phyloP scores from a whole-genome alignment of 2,888 invertebrate genomes.

The Danaus chrysippus region DNA sequence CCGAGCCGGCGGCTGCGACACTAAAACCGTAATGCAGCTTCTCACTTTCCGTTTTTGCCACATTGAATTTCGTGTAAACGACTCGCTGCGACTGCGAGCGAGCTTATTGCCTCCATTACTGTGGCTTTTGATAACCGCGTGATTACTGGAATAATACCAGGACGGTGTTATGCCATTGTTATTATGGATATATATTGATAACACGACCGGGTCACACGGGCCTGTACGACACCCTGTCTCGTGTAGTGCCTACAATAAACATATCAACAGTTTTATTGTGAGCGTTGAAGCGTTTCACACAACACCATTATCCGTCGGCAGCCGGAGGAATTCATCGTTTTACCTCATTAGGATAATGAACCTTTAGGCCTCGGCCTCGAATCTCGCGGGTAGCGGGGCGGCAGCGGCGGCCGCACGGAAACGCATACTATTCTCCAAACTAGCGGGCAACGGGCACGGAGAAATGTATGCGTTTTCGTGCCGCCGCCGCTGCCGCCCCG shows the following conservation, averaged over 20 bases:
- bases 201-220: neutral
- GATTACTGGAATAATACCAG: no score
- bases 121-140: neutral
- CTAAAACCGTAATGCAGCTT: conserved; percentile 2
- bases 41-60: neutral
- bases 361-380: no score
- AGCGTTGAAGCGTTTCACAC: conserved; percentile 1
- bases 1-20: conserved; percentile 22
- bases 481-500: no score
- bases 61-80: neutral
- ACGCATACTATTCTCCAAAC: no score
- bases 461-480: no score
- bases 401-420: no score
- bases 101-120: neutral
- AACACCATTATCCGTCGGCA: conserved; percentile 12
- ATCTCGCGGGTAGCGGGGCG: no score
- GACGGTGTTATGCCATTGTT: no score
- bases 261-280: neutral
- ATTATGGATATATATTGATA: neutral
- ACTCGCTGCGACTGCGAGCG: neutral
- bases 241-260: neutral
- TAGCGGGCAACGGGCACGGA: no score
- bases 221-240: neutral
- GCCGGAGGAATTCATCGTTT: conserved; percentile 17
- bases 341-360: conserved; percentile 22